These are phyloP conservation scores for Pteromalus puparum DNA, from an alignment of 1,140 invertebrate genomes.

Conservation along the genomic window DNA sequence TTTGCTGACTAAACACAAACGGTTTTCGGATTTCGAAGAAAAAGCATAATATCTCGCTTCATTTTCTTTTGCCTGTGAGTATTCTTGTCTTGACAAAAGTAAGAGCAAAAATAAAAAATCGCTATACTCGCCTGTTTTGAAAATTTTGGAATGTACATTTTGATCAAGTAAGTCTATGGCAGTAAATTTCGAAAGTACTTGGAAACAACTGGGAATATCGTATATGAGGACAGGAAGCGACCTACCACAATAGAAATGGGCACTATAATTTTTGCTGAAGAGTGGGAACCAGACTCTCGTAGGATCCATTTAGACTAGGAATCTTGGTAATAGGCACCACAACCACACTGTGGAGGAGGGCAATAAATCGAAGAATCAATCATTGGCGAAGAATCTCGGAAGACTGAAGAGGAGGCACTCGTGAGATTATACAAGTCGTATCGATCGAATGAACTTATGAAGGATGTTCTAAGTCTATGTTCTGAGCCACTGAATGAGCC, in stretches of 20 bases:
- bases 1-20: slow-evolving; percentile 1
- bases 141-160: slow-evolving; percentile 57
- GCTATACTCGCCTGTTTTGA: slow-evolving; percentile 48
- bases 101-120: slow-evolving; percentile 37
- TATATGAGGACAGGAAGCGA: neutral
- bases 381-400: neutral
- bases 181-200: slow-evolving; percentile 27
- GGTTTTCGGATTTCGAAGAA: slow-evolving; percentile 8
- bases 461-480: neutral
- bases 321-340: neutral
- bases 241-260: slow-evolving; percentile 18
- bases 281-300: slow-evolving; percentile 41
- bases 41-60: slow-evolving; percentile 19
- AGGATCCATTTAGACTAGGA: slow-evolving; percentile 9
- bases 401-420: slow-evolving; percentile 30
- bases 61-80: slow-evolving; percentile 21
- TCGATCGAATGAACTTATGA: neutral
- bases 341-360: neutral
- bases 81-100: slow-evolving; percentile 36
- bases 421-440: neutral
- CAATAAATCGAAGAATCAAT: slow-evolving; percentile 16
- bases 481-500: neutral
- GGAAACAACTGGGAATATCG: neutral
- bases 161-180: slow-evolving; percentile 76
- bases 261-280: neutral